Percentiles rank a stretch among this genome's conserved stretches.
Evolutionary conservation across 2,888 invertebrate genomes (phyloP).

Genomic region (Ochlodes sylvanus): DNA sequence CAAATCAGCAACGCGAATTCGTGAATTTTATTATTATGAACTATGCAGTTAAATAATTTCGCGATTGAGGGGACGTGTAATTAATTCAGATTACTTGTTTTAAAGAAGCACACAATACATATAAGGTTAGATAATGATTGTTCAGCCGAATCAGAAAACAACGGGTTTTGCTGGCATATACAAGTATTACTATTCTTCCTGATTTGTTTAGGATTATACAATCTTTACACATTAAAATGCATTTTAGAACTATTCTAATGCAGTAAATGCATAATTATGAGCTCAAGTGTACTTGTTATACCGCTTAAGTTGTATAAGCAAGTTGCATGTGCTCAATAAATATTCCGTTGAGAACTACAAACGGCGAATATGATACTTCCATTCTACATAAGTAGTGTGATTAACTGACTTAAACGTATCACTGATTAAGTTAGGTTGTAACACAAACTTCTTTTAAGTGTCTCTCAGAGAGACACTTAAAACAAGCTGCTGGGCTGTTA

Average conservation of each 20-base stretch:
- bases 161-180: conserved; percentile 10
- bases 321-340: conserved; percentile 3
- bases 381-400: neutral
- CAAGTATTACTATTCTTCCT: neutral
- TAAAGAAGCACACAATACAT: conserved; percentile 18
- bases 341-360: neutral
- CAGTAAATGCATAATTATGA: conserved; percentile 10
- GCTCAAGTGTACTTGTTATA: conserved; percentile 2
- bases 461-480: too few relatives aligned
- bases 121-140: conserved; percentile 29
- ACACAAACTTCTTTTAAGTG: too few relatives aligned
- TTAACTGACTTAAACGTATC: too few relatives aligned
- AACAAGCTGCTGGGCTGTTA: too few relatives aligned
- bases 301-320: neutral
- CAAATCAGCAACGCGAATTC: conserved; percentile 62
- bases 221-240: neutral
- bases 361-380: neutral
- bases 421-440: too few relatives aligned
- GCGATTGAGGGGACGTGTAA: neutral
- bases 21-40: conserved; percentile 56
- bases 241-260: neutral
- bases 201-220: conserved; percentile 20
- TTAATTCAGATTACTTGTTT: conserved; percentile 10
- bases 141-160: conserved; percentile 33
- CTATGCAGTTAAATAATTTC: neutral